Evolutionary conservation across 2,113 vertebrate genomes (phyloP), one percentile per base, ranked within the genome.

Genomic region (Xiphophorus couchianus): DNA sequence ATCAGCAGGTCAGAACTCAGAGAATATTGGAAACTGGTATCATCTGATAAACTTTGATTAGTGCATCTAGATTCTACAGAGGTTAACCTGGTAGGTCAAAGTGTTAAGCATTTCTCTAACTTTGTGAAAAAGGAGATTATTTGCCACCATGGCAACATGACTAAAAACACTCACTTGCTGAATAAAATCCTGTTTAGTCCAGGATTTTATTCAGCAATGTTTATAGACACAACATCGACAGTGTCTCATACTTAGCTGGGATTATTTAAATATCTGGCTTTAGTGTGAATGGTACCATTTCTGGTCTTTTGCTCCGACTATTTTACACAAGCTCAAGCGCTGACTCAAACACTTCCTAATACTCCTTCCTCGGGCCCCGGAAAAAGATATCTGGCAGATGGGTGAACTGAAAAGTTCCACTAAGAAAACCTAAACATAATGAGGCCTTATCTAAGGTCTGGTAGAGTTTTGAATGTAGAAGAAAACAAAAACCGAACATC

Each of bases 371-470:
- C 76, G 42, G 65, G 87, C 61, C 78, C 77, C 0, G 33, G 67
- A 74, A 78, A 84, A 79, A 58, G 77, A 79, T 86, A 75, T 92
- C 81, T 77, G 89, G 91, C 92, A 93, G 91, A 91, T 90, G 89
- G 90, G 83, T 84, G 69, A 78, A 81, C 83, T 86, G 85, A 79
- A 82, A 84, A 93, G 80, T 90, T 86, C 86, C 85, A 86, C 82
- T 89, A 74, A 76, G 84, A 89, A 90, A 85, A 91, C 83, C 80
- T 85, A 92, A 92, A 91, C 85, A 91, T 88, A 90, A 73, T 84
- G 88, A 88, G 84, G 77, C 84, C 58, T 80, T 89, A 79, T 85
- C 84, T 84, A 85, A 90, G 39, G 14, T 42, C 15, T 15, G 13
- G 39, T 82, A 85, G 82, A 88, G 62, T 22, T 87, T 87, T 81